Evolutionary conservation across 2,797 vertebrate species (phyloP), one percentile per base, ranked within the genome.

Genomic region (Eutrigla gurnardus): DNA sequence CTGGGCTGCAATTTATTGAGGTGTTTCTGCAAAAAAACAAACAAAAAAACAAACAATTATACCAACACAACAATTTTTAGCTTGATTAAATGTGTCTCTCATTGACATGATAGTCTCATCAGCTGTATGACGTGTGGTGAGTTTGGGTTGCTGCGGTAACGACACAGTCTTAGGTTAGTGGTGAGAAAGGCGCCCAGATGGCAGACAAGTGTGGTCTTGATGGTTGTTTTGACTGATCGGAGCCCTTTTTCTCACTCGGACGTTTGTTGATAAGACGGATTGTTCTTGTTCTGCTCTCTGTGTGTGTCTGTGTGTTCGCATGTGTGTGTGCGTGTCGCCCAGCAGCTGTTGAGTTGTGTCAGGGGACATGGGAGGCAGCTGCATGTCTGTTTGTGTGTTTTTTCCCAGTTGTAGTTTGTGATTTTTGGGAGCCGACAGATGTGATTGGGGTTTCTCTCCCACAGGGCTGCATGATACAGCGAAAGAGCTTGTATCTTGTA

Each of bases 301-400:
- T 64, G 10, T 64, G 33, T 39, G 60, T 46, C 10, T 49, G 47
- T 46, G 40, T 61, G 18, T 45, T 9, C 46, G 18, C 46, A 25
- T 46, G 40, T 70, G 5, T 49, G 12, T 65, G 36, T 42, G 13
- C 57, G 55, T 50, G 35, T 67, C 2, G 0, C 62, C 71, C 71
- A 52, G 79, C 86, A 89, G 87, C 79, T 90, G 84, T 58, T 81
- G 35, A n/a, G 9, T 57, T 62, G 15, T 84, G 73, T 83, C 83
- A 46, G 55, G 79, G 75, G 80, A 88, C 54, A 12, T 25, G 39
- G 57, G 72, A 81, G 69, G 70, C 86, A 88, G 86, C 82, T 89
- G 89, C 71, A 80, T 68, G 40, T 74, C 67, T 78, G 57, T 42
- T 14, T 35, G 35, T 7, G 3, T 35, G 47, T 54, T 50, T 80